A percentile compares a stretch with the other conserved stretches of the same genome.
Conservation (phyloP, 1,140 invertebrate genomes). For the Leptinotarsa defecta region DNA sequence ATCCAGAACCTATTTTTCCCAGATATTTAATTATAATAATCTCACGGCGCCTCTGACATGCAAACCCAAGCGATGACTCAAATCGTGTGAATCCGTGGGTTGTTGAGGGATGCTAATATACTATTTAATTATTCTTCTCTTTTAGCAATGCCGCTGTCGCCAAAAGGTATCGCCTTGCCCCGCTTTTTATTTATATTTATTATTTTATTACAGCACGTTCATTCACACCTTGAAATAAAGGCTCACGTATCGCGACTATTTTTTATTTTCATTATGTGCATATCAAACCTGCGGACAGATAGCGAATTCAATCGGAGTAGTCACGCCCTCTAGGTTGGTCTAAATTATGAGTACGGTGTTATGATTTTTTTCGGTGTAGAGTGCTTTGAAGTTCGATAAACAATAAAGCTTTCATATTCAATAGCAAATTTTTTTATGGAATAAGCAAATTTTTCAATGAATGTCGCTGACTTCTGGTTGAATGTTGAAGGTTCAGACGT, state of each 20-base stretch:
- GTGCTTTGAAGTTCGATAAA: no score
- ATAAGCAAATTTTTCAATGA: no score
- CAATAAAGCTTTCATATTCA: no score
- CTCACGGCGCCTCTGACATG: not conserved
- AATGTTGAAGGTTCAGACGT: no score
- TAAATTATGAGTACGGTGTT: not conserved
- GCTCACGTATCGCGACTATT: conserved; percentile 2
- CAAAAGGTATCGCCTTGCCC: conserved; percentile 20
- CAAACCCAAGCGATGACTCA: conserved; percentile 13
- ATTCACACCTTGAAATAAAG: conserved; percentile 19
- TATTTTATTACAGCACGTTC: not conserved
- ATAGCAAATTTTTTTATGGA: no score
- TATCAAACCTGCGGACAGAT: conserved; percentile 10
- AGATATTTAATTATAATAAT: not conserved
- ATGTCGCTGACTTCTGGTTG: no score
- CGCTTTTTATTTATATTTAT: conserved; percentile 22
- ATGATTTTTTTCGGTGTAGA: no score
- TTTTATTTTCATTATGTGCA: conserved; percentile 24
- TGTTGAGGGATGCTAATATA: conserved; percentile 33
- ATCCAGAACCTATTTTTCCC: no score
- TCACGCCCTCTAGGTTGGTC: not conserved
- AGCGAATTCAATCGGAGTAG: conserved; percentile 3
- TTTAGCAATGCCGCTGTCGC: conserved; percentile 10
- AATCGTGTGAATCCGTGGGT: conserved; percentile 30
- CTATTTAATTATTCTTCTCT: conserved; percentile 35